Evolutionary conservation across 2,888 invertebrate genomes (phyloP), one percentile per base, ranked within the genome.

Genomic region (Mythimna lalbum): DNA sequence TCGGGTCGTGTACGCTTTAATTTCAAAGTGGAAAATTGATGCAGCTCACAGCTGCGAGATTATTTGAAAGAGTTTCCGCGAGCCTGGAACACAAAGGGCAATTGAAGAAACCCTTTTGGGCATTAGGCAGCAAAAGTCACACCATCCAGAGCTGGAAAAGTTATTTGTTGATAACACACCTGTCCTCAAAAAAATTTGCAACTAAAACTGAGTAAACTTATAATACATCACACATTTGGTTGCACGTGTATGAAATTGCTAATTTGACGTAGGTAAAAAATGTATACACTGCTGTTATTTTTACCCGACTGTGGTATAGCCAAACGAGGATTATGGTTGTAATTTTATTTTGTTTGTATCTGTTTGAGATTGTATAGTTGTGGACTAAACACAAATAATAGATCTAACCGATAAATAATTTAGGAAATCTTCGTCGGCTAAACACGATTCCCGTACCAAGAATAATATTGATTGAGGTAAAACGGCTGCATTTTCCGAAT

Each of bases 401-500:
- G 27, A 19, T 19, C 19, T 43, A 50, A 36, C 43, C 14, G 56
- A 12, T 56, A 36, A 56, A 69, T 50, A 31, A 49, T 31, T 55
- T n/a, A 50, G 27, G 19, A 9, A 49, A n/a, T 19, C 21, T 43
- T 14, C 9, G 19, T 27, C 21, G 19, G 12, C n/a, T 69, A 47
- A 39, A 62, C 1, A 14, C 23, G 4, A 39, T 63, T 53, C 57
- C 21, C 2, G 19, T 36, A 23, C n/a, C n/a, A n/a, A 43, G 49
- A 53, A 21, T 3, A 23, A 21, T 57, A 60, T 31, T 65, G 23
- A 36, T 57, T 23, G 17, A 62, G 21, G 10, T 47, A 31, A 33
- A 52, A 56, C 17, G 12, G 23, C 19, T 12, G 19, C 47, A 78
- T 61, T 61, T 63, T 60, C 60, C 2, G 36, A 50, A 52, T 47